Conservation (phyloP, 2,888 invertebrate genomes). For the Sminthurides aquaticus region DNA sequence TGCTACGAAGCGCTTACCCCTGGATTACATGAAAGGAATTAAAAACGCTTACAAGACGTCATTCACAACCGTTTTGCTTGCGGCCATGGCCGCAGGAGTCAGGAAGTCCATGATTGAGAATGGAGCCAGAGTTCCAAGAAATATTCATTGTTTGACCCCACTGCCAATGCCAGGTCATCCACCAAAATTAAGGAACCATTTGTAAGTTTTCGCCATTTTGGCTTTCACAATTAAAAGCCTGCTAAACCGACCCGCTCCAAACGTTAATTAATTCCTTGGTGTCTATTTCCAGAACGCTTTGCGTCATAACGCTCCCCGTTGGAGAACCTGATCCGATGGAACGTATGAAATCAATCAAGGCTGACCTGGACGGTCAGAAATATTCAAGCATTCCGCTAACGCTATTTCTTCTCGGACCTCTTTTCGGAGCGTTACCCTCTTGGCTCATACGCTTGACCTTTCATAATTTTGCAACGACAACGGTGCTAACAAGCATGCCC, state of each 20-base stretch:
- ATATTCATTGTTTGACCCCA: constrained; percentile 21
- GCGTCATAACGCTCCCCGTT: constrained; percentile 21
- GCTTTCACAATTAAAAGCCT: background rate
- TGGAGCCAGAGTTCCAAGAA: constrained; percentile 23
- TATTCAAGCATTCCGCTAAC: constrained; percentile 18
- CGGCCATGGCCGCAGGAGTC: constrained; percentile 38
- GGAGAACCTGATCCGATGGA: constrained; percentile 12
- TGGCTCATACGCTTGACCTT: constrained; percentile 16
- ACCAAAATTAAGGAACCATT: constrained; percentile 9
- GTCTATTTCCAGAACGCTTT: too few species aligned
- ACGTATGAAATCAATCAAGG: constrained; percentile 6
- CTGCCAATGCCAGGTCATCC: constrained; percentile 24
- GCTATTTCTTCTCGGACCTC: constrained; percentile 13
- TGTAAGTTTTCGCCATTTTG: constrained; percentile 1
- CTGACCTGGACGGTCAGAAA: constrained; percentile 14
- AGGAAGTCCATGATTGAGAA: constrained; percentile 31
- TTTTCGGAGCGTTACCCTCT: constrained; percentile 21
- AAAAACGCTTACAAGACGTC: constrained; percentile 25
- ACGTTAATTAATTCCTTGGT: background rate
- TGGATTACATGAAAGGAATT: constrained; percentile 28
- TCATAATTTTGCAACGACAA: constrained; percentile 21
- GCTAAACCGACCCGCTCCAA: too few species aligned
- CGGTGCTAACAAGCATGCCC: constrained; percentile 19
- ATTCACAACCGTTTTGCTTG: constrained; percentile 34
- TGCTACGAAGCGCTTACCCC: constrained; percentile 27